Conservation (phyloP, 2,888 invertebrate genomes). For the Aethes cnicana region DNA sequence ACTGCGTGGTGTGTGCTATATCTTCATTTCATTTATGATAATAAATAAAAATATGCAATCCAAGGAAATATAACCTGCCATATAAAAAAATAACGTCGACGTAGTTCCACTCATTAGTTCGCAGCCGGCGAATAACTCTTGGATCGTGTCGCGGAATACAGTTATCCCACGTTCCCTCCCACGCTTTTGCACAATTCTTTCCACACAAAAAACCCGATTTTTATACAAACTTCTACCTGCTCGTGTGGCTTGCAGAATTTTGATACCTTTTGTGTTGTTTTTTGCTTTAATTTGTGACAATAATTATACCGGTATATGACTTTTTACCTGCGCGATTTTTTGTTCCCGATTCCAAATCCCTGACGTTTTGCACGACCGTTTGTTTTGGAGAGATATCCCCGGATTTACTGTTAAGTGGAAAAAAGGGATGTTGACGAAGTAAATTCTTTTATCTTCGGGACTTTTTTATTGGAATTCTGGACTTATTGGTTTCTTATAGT, state of each 20-base stretch:
- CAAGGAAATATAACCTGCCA: constrained; percentile 5
- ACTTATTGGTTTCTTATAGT: constrained; percentile 10
- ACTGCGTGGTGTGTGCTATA: too few relatives aligned
- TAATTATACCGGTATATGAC: constrained; percentile 81
- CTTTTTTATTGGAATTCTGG: constrained; percentile 30
- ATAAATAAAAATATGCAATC: background rate
- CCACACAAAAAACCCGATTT: constrained; percentile 57
- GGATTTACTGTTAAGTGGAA: constrained; percentile 60
- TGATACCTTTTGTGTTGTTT: constrained; percentile 79
- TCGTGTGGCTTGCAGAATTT: constrained; percentile 83
- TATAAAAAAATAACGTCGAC: too few relatives aligned
- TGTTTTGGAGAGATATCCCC: constrained; percentile 63
- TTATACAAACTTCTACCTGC: constrained; percentile 76
- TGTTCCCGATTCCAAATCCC: constrained; percentile 54
- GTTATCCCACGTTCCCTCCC: constrained; percentile 73
- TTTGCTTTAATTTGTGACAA: constrained; percentile 82
- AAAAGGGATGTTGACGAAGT: constrained; percentile 45
- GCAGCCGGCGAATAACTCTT: constrained; percentile 42
- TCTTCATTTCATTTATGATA: too few relatives aligned
- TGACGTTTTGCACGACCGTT: constrained; percentile 74
- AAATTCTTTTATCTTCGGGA: constrained; percentile 35
- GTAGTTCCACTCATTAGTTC: background rate
- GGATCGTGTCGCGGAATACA: constrained; percentile 60
- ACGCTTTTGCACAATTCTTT: constrained; percentile 77
- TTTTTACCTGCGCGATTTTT: constrained; percentile 78